Conservation (phyloP, 2,113 vertebrate species). For the Nicator chloris region DNA sequence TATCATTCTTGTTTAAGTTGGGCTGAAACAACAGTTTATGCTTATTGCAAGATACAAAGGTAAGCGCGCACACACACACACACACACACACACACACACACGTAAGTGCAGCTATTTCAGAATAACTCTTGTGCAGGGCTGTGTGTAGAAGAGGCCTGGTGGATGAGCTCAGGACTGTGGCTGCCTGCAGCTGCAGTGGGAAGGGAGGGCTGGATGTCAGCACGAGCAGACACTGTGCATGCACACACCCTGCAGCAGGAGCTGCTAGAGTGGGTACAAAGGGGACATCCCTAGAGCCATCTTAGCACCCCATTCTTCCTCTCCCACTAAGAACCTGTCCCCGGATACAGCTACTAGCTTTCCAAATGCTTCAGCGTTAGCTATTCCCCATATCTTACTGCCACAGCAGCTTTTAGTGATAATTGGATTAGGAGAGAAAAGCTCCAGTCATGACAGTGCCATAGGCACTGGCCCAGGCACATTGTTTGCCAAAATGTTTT, state of each 20-base stretch:
- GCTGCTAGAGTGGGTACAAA: accelerated
- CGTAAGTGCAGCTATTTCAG: neutral
- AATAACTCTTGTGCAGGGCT: neutral
- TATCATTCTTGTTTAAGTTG: neutral
- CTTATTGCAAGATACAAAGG: neutral
- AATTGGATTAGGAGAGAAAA: neutral
- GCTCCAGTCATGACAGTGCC: neutral
- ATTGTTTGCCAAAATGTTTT: neutral
- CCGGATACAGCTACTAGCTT: neutral
- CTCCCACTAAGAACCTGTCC: neutral
- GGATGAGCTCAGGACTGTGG: neutral
- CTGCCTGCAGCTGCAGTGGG: neutral
- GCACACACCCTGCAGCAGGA: neutral
- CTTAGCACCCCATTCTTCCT: neutral
- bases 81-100: neutral
- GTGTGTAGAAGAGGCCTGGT: neutral
- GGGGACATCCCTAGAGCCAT: neutral
- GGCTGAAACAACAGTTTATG: neutral
- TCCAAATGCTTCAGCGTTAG: neutral
- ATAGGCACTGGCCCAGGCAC: neutral
- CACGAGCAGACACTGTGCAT: accelerated
- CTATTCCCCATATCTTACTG: neutral
- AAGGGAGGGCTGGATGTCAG: neutral
- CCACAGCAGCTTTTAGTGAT: neutral
- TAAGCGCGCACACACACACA: neutral